phyloP scores from a whole-genome alignment of 2,888 invertebrate species.

The Amphipoea oculea region DNA sequence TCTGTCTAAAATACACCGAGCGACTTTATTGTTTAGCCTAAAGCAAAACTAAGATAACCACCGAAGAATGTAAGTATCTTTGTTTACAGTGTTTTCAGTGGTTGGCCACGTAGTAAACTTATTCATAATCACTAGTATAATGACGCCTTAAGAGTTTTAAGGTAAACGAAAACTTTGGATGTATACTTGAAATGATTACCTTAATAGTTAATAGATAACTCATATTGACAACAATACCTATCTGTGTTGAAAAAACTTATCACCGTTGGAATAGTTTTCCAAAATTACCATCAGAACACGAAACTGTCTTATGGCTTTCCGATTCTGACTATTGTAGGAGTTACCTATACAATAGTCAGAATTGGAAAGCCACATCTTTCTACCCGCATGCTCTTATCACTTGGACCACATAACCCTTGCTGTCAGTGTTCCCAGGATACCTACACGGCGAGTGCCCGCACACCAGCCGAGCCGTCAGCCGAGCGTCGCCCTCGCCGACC shows the following conservation, averaged over 20 bases:
- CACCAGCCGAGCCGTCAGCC: constrained; percentile 17
- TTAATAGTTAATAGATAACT: background rate
- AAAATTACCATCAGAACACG: background rate
- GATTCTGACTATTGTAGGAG: too few species aligned
- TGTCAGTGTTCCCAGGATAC: constrained; percentile 42
- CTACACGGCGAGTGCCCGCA: constrained; percentile 24
- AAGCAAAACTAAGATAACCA: background rate
- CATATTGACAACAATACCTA: background rate
- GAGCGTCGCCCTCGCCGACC: constrained; percentile 7
- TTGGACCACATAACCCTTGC: constrained; percentile 12
- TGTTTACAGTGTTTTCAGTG: constrained; percentile 2
- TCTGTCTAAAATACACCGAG: background rate
- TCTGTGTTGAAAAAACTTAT: background rate
- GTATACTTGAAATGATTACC: background rate
- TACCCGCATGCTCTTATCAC: background rate
- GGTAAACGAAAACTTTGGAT: background rate
- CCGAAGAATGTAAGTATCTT: background rate
- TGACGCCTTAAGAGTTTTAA: too few species aligned
- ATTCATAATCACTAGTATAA: background rate
- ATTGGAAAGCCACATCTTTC: background rate
- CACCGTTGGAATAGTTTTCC: background rate
- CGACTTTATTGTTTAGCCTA: background rate
- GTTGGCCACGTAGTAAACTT: too few species aligned
- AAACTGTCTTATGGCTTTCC: background rate
- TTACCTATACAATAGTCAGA: background rate